Base-by-base conservation (phyloP, 2,888 invertebrate genomes). In the Danaus chrysippus region DNA sequence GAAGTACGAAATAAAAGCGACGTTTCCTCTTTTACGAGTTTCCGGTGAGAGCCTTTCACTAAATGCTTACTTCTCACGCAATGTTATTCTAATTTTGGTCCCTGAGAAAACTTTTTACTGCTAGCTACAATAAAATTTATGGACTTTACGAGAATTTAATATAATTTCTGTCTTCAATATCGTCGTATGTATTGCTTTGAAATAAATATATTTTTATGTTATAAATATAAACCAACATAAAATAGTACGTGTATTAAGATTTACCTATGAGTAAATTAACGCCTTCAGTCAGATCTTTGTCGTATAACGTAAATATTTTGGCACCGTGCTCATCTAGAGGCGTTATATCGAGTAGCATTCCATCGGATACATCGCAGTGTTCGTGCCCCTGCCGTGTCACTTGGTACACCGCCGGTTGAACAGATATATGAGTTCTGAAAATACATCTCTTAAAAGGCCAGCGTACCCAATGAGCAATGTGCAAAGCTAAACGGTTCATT, bases 271-370 rank as follows among this genome's bases (percentile, higher is more conserved):
- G 92, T 73, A 94, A 91, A 87, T 95, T 95, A 77, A 93, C 93
- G 68, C 95, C 95, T 79, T 94, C 94, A 56, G 93, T 93, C 67
- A 95, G 92, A 81, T 94, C 94, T 83, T 94, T 94, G 80, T 95
- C 94, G 76, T 94, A 94, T 41, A 95, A 88, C 8, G 94, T 94
- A 78, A 95, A 93, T 69, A 94, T 91, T 74, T 94, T 94, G 17
- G 86, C 80, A 54, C 93, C 93, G 73, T 92, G 93, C 70, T 94
- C 93, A 73, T 93, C 92, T 66, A 94, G 89, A 11, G 94, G 94
- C 56, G 94, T 94, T 71, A 94, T 94, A 82, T 94, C 94, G 64
- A 94, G 83, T 11, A 94, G 84, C 78, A 93, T 93, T 58, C 94
- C 94, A 72, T 94, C 94, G 12, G 94, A 93, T 68, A 93, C 92